phyloP scores from a whole-genome alignment of 1,140 invertebrate species.

The Choristoneura fumiferana region DNA sequence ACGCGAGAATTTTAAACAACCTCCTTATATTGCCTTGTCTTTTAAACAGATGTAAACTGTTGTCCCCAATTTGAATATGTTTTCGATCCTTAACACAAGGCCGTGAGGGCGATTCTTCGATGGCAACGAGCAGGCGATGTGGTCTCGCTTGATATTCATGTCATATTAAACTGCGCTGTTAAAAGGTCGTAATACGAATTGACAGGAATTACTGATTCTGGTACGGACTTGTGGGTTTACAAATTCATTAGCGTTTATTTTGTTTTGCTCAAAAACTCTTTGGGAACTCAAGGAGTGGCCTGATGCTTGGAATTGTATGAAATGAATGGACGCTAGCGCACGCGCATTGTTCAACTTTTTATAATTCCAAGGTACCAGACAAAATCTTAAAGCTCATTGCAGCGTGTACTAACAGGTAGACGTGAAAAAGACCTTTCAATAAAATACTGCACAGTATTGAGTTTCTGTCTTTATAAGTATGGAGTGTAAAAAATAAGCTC shows the following conservation, averaged over 20 bases:
- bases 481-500: conserved; percentile 6
- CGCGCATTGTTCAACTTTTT: too few relatives aligned
- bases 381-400: too few relatives aligned
- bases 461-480: conserved; percentile 9
- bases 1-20: conserved; percentile 74
- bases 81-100: not conserved
- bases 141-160: conserved; percentile 53
- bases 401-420: not conserved
- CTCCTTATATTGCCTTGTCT: conserved; percentile 1
- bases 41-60: not conserved
- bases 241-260: too few relatives aligned
- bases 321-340: too few relatives aligned
- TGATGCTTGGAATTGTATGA: too few relatives aligned
- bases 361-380: too few relatives aligned
- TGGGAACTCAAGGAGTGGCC: too few relatives aligned
- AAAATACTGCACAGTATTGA: conserved; percentile 3
- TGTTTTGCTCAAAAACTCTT: too few relatives aligned
- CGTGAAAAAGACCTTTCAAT: not conserved
- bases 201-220: conserved; percentile 45
- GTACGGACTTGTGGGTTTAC: too few relatives aligned
- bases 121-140: not conserved
- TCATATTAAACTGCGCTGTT: conserved; percentile 53
- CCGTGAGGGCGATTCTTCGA: not conserved
- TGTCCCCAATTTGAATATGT: not conserved
- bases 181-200: conserved; percentile 57